These are phyloP conservation scores for Ivindomyrus marchei DNA, from an alignment of 2,113 vertebrate genomes.

Conservation along the genomic window DNA sequence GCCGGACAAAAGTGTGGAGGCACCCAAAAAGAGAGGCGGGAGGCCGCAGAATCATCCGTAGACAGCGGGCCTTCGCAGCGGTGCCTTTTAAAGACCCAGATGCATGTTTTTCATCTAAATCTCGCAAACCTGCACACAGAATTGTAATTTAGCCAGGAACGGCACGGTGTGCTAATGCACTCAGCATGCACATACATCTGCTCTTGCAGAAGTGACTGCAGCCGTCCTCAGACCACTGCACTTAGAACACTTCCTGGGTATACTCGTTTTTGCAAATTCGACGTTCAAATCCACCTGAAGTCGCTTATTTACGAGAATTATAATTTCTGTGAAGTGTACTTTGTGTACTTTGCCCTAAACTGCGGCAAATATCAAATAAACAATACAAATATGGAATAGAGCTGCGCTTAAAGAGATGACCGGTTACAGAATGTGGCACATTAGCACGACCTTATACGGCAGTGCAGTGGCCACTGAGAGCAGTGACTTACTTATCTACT, in stretches of 20 bases:
- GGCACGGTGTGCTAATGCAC: background rate
- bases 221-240: no score
- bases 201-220: background rate
- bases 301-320: background rate
- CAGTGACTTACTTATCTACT: background rate
- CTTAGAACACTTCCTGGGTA: no score
- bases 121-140: background rate
- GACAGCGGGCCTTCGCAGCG: background rate
- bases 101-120: background rate
- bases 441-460: background rate
- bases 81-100: background rate
- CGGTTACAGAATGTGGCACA: background rate
- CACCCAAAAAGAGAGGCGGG: background rate
- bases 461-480: background rate
- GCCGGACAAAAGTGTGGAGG: background rate
- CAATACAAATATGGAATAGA: background rate
- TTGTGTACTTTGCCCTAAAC: background rate
- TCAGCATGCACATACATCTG: background rate
- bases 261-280: no score
- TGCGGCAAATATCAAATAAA: background rate
- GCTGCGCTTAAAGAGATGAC: background rate
- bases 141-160: background rate
- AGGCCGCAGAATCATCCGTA: background rate
- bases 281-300: no score
- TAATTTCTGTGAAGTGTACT: background rate